Evolutionary conservation across 2,888 invertebrate species (phyloP), one percentile per base, ranked within the genome.

Genomic region (Myathropa florea): DNA sequence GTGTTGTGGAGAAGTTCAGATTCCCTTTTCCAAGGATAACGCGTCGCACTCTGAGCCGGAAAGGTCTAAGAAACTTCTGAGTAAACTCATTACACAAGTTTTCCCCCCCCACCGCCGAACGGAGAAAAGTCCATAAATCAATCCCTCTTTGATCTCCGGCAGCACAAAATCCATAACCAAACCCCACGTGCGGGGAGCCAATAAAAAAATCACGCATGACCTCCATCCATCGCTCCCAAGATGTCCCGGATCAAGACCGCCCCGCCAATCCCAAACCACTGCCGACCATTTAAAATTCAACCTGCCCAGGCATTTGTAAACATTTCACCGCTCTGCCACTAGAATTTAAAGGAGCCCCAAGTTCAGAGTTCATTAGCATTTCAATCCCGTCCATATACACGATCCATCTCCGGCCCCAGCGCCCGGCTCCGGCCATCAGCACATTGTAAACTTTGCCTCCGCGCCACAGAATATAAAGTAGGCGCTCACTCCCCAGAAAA

Each of bases 391-490:
- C 55, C 79, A 0, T 18, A 18, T 18, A 18, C 18, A 46, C 46
- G 76, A 46, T 76, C 30, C 61, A 76, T 67, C 72, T 30, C n/a
- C 33, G 33, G 36, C 39, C 67, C n/a, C 63, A 76, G 9, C n/a
- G n/a, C n/a, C n/a, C 33, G 33, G 36, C 39, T 63, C n/a, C 63
- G 67, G 9, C 46, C 83, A 84, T 78, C 76, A 61, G 71, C 84
- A 77, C 81, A 53, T 46, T 77, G 81, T 64, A 81, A 82, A 85
- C 72, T 81, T 85, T 85, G 57, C 77, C 39, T 55, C 53, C 28
- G 59, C 81, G 59, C 81, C 72, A 55, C 77, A 82, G 79, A 81
- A 85, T 82, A 77, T 78, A 81, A 85, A 85, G 72, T 28, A 73
- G 79, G 64, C 73, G 12, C 2, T 2, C 36, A 24, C 57, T 77